phyloP scores from a whole-genome alignment of 1,140 invertebrate genomes.

The Aphis craccivora region DNA sequence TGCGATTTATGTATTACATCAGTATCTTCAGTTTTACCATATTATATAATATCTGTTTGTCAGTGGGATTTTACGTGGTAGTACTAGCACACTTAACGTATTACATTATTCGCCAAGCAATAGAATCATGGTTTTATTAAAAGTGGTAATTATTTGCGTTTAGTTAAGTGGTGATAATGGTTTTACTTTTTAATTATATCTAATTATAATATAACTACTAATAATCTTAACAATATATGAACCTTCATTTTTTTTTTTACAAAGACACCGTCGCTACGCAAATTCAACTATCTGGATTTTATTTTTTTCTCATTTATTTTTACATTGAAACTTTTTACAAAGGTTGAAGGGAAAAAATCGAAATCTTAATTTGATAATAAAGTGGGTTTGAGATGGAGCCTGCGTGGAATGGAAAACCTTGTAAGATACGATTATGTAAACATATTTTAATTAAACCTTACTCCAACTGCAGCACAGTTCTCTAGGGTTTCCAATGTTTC shows the following conservation, averaged over 20 bases:
- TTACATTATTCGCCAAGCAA: neutral
- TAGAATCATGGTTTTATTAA: neutral
- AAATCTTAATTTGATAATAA: constrained; percentile 32
- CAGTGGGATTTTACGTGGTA: neutral
- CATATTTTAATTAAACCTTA: constrained; percentile 35
- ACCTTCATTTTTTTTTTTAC: neutral
- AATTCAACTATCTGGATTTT: neutral
- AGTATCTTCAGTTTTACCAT: neutral
- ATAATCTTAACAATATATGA: neutral
- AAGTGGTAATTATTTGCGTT: neutral
- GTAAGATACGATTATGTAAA: constrained; percentile 38
- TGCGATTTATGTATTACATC: neutral
- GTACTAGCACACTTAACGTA: neutral
- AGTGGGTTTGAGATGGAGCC: neutral
- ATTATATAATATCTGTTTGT: neutral
- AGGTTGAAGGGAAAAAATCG: neutral
- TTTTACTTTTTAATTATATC: neutral
- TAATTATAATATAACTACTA: neutral
- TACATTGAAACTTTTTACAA: neutral
- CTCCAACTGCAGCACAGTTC: neutral
- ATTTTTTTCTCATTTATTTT: neutral
- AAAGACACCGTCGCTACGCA: neutral
- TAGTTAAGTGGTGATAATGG: too few species aligned
- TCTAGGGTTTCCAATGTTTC: neutral
- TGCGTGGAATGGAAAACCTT: constrained; percentile 16